These are phyloP conservation scores for Coluber constrictor DNA, from an alignment of 2,797 vertebrate genomes.

Conservation along the genomic window DNA sequence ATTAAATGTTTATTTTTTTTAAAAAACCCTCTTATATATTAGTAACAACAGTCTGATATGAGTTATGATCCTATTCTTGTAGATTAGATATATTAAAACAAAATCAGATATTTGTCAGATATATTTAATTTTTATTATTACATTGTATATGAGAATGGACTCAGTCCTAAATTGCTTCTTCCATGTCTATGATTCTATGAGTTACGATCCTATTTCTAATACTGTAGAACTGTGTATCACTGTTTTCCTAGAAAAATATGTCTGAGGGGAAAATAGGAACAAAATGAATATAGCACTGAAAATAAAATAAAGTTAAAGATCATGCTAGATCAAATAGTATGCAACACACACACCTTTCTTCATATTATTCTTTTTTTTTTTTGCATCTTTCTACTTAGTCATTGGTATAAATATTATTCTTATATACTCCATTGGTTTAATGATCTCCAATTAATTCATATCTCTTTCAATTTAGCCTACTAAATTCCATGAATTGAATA, in stretches of 20 bases:
- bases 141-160: background rate
- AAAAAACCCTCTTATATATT: background rate
- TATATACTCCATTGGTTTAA: background rate
- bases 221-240: background rate
- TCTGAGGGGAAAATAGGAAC: background rate
- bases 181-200: background rate
- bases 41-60: background rate
- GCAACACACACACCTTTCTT: background rate
- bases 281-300: background rate
- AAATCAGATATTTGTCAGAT: background rate
- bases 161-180: background rate
- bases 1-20: background rate
- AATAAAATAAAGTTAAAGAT: background rate
- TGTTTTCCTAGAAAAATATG: background rate
- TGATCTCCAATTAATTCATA: conserved; percentile 30
- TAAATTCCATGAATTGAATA: conserved; percentile 8
- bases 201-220: background rate
- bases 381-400: background rate
- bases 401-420: conserved; percentile 22
- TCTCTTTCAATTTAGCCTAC: conserved; percentile 7
- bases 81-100: background rate
- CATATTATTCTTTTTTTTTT: background rate
- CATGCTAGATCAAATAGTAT: background rate
- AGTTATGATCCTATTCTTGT: background rate
- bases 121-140: background rate